Conservation (phyloP, 2,113 vertebrate species). For the Alouatta palliata region DNA sequence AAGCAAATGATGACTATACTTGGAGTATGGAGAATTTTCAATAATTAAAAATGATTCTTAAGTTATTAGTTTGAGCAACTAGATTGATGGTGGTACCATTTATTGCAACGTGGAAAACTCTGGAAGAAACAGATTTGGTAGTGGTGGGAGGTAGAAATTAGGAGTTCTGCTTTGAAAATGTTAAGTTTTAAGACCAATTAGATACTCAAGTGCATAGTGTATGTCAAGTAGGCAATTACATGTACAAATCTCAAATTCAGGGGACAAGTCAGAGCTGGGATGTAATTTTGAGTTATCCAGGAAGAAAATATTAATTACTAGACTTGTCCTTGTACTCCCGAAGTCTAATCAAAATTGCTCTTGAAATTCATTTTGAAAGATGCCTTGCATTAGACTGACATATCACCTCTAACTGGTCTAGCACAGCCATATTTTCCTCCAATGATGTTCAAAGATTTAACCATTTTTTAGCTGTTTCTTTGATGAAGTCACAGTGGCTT, state of each 20-base stretch:
- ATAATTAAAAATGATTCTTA: background rate
- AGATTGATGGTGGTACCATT: background rate
- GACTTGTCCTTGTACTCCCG: background rate
- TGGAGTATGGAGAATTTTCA: background rate
- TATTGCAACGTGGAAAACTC: background rate
- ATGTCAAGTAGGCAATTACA: background rate
- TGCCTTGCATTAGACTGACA: background rate
- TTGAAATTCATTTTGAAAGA: background rate
- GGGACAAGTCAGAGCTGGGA: background rate
- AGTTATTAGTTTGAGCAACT: background rate
- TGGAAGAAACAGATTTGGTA: no score
- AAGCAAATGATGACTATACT: background rate
- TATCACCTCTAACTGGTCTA: background rate
- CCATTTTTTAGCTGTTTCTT: background rate
- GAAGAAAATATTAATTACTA: background rate
- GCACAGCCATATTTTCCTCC: background rate
- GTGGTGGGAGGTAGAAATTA: background rate
- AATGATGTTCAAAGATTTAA: background rate
- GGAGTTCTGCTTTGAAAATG: background rate
- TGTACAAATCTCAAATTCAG: background rate
- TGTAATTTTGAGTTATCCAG: background rate
- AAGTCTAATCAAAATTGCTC: background rate
- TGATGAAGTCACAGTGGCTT: background rate
- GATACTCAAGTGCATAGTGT: background rate
- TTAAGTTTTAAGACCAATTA: constrained; percentile 7